These are phyloP conservation scores for Cirrhinus mrigala DNA, from an alignment of 2,797 vertebrate genomes.

Conservation along the genomic window DNA sequence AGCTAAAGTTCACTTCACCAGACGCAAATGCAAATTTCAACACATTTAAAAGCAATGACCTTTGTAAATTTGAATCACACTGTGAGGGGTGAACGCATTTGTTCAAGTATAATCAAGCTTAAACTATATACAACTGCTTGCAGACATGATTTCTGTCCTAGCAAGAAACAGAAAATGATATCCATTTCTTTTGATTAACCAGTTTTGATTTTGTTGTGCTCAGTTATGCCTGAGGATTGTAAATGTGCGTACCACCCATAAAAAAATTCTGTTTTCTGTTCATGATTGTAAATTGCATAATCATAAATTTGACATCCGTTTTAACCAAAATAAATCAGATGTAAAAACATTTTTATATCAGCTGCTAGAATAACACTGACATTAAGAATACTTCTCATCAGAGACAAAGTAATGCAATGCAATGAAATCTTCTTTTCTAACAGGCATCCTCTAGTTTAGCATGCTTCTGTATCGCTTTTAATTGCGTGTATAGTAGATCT, in stretches of 20 bases:
- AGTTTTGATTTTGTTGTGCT: constrained; percentile 1
- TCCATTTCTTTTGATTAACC: not conserved
- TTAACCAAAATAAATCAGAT: not conserved
- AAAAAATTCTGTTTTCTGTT: not conserved
- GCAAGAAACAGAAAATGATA: not conserved
- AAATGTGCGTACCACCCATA: not conserved
- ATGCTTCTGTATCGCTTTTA: constrained; percentile 72
- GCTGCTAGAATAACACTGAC: constrained; percentile 54
- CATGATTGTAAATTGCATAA: constrained; percentile 2
- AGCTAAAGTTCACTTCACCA: not conserved
- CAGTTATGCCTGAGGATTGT: constrained; percentile 6
- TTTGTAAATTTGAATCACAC: not conserved
- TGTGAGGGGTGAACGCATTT: not conserved
- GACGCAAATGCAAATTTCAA: constrained; percentile 7
- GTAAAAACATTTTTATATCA: not conserved
- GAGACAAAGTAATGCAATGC: constrained; percentile 47
- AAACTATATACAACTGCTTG: not conserved
- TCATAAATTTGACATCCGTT: not conserved
- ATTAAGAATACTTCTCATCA: constrained; percentile 61
- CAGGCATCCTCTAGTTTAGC: constrained; percentile 70
- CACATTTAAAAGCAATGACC: not conserved
- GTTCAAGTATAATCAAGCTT: not conserved
- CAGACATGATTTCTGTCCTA: not conserved
- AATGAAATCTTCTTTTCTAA: constrained; percentile 59
- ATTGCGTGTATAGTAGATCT: constrained; percentile 54